Evolutionary conservation across 1,140 invertebrate species (phyloP), one percentile per base, ranked within the genome.

Genomic region (Drosophila nebulosa): DNA sequence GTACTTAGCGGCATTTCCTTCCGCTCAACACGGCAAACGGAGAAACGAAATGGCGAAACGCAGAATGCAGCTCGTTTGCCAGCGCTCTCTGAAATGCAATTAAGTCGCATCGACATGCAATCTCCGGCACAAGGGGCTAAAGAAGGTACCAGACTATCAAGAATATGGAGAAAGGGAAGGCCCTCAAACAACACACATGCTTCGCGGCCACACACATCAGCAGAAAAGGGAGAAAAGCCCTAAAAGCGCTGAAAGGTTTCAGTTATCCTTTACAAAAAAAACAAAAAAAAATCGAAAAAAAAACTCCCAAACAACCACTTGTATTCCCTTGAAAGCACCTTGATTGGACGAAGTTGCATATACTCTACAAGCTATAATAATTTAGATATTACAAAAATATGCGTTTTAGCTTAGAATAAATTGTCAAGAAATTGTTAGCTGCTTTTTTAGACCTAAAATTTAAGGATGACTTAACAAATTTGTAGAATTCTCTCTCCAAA

Each of bases 81-180:
- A 86, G 80, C 51, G 74, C 69, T 85, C 78, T 85, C 78, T 86
- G 81, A 88, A 85, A 85, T 85, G 81, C 81, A 85, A 85, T 85
- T 85, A 85, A 85, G 74, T 85, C 74, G 74, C 81, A 86, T 85
- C 83, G 81, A 85, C 81, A 85, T 85, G 81, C 81, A 85, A 85
- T 85, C 81, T 88, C 83, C 83, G 81, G 81, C 83, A 74, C 83
- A 67, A 52, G 63, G 30, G 69, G 62, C 36, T n/a, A 35, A 12
- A 32, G 16, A 10, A n/a, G 57, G 35, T 56, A 63, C 36, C 27
- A 26, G 51, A 42, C 39, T 67, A 53, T 9, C 16, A 7, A 46
- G 18, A 18, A 46, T 21, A 46, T 21, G 16, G 16, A 46, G 39
- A 16, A 46, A 46, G 39, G 74, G 66, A 71, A 30, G 71, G 55